Evolutionary conservation across 2,888 invertebrate genomes (phyloP), one percentile per base, ranked within the genome.

Genomic region (Pemphredon lugubris): DNA sequence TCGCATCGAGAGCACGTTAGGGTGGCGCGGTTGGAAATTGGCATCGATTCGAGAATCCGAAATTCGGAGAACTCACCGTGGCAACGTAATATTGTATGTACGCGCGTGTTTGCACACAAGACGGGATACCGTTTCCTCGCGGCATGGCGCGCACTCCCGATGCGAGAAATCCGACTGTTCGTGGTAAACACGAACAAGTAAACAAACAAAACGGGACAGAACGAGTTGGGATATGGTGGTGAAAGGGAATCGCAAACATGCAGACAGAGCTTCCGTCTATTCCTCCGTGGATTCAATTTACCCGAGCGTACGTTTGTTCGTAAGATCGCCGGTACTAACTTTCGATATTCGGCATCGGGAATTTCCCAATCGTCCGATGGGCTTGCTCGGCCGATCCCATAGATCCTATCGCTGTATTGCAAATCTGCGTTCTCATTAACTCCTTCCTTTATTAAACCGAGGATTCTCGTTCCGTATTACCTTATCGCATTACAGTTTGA

Each of bases 271-370:
- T 63, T 42, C 45, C 40, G 45, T 40, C 30, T 57, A 39, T 54
- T 45, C 21, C 50, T 37, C 30, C 23, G n/a, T 37, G 63, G 55
- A 75, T 74, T 74, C 70, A 57, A 75, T 70, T 75, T 54, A 39
- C 44, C 16, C 48, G 16, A n/a, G 5, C 7, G 37, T 59, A 60
- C 44, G 26, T 26, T 14, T 21, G 2, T 16, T 21, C 21, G 47
- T 45, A 32, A 54, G 65, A 72, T 59, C 61, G 44, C 55, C 30
- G 39, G 42, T 47, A 59, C 39, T 39, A 60, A 60, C 47, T 26
- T n/a, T 13, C 37, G 59, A 53, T 59, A 61, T 54, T 58, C 39
- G 18, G 44, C 58, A 32, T 18, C 34, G 37, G 1, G 5, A 53
- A 51, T 42, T 51, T 54, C 50, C n/a, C 66, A 20, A 34, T 34